These are phyloP conservation scores for Gymnoscelis rufifasciata DNA, from an alignment of 2,888 invertebrate genomes.

Conservation along the genomic window DNA sequence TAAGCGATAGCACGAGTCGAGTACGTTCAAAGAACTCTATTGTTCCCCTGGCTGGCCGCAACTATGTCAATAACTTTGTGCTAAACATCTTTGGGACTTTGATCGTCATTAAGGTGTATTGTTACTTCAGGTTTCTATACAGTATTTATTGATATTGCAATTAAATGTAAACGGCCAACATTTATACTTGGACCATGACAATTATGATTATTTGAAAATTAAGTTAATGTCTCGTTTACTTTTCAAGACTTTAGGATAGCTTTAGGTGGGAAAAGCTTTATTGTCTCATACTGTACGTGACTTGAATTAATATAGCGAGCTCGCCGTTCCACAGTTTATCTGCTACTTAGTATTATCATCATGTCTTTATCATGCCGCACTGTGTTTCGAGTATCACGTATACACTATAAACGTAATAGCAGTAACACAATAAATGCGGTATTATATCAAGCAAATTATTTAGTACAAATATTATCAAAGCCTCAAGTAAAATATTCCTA, in stretches of 20 bases:
- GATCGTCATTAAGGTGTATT: constrained; percentile 1
- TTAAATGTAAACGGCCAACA: too few relatives aligned
- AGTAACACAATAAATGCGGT: constrained; percentile 20
- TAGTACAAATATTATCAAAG: neutral
- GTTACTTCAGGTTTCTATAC: neutral
- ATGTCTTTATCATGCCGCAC: constrained; percentile 16
- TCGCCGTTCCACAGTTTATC: constrained; percentile 8
- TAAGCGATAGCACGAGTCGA: neutral
- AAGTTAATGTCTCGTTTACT: constrained; percentile 13
- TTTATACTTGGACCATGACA: neutral
- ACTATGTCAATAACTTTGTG: constrained; percentile 11
- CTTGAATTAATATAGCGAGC: constrained; percentile 39
- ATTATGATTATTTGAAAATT: constrained; percentile 7
- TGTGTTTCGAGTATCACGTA: constrained; percentile 25
- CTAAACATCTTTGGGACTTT: constrained; percentile 9
- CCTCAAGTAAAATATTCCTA: neutral
- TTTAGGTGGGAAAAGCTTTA: constrained; percentile 36
- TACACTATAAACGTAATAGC: constrained; percentile 25
- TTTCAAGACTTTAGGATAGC: constrained; percentile 31
- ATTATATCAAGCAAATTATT: constrained; percentile 12
- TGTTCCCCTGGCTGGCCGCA: constrained; percentile 10
- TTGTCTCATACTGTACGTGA: constrained; percentile 42
- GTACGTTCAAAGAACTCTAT: constrained; percentile 7
- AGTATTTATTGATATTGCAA: neutral
- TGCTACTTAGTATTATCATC: constrained; percentile 5